A percentile compares a stretch with the other conserved stretches of the same genome.
Evolutionary conservation across 2,888 invertebrate species (phyloP).

Genomic region (Spatulosminthurus flaviceps): DNA sequence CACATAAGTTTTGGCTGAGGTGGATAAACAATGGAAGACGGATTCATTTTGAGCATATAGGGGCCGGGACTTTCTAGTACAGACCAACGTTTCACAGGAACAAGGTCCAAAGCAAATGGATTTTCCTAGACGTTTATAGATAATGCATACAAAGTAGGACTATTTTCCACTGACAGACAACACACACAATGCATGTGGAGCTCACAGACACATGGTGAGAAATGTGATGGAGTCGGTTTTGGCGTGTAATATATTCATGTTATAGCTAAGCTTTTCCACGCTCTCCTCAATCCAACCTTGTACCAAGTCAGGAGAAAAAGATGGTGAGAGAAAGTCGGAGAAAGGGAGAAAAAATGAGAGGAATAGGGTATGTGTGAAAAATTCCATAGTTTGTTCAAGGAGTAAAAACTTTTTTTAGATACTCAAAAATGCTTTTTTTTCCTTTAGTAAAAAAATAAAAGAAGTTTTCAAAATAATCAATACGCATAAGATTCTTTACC

Average conservation of each 20-base stretch:
- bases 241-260: background rate
- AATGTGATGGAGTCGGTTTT: background rate
- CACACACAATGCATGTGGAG: background rate
- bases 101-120: constrained; percentile 7
- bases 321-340: background rate
- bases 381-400: background rate
- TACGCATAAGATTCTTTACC: background rate
- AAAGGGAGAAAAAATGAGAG: background rate
- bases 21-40: background rate
- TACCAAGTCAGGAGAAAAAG: background rate
- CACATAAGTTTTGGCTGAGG: background rate
- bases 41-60: background rate
- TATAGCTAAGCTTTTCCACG: background rate
- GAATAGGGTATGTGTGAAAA: background rate
- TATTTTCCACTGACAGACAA: constrained; percentile 1
- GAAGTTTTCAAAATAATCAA: background rate
- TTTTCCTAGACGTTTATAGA: constrained; percentile 1
- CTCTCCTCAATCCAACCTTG: background rate
- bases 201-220: background rate
- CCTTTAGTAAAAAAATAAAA: too few species aligned
- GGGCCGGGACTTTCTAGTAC: background rate
- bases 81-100: background rate
- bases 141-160: constrained; percentile 14
- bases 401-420: background rate
- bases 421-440: background rate